A percentile compares a stretch with the other conserved stretches of the same genome.
These are phyloP conservation scores for Madoqua kirkii DNA, from an alignment of 2,113 vertebrate species.

Conservation along the genomic window DNA sequence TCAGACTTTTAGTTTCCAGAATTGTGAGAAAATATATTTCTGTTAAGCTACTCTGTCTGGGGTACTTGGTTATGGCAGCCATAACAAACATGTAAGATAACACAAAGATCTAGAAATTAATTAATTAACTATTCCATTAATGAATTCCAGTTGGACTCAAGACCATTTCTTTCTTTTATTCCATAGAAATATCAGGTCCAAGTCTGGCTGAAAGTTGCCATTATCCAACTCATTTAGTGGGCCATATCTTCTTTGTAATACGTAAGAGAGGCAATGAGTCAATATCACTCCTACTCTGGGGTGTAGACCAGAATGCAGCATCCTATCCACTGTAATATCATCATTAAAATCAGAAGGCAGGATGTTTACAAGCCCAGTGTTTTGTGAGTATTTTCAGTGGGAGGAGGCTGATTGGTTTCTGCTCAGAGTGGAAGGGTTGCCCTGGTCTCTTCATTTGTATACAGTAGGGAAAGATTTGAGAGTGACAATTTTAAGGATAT, in stretches of 20 bases:
- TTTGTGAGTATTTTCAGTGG: slow-evolving; percentile 40
- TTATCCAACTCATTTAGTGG: not conserved
- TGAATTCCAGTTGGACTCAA: not conserved
- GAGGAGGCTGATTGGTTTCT: slow-evolving; percentile 44
- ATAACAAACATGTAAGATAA: not conserved
- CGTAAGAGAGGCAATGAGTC: slow-evolving; percentile 33
- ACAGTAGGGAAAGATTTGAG: not conserved
- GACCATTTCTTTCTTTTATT: not conserved
- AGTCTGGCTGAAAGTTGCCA: not conserved
- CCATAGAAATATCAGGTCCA: not conserved
- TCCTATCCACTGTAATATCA: slow-evolving; percentile 40
- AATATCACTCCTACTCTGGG: slow-evolving; percentile 55
- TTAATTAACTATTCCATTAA: not conserved
- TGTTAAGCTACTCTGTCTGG: not conserved
- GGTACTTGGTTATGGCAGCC: not conserved
- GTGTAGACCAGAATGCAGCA: slow-evolving; percentile 49
- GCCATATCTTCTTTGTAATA: slow-evolving; percentile 10
- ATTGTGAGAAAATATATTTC: not conserved
- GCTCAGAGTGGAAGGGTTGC: not conserved
- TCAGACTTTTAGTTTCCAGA: not conserved
- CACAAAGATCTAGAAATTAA: not conserved
- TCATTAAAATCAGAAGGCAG: slow-evolving; percentile 61
- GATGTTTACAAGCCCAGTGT: slow-evolving; percentile 52
- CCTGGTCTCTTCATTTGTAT: not conserved
- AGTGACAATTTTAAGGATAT: not conserved